These are phyloP conservation scores for Nycticryphes semicollaris DNA, from an alignment of 2,113 vertebrate species.

Conservation along the genomic window DNA sequence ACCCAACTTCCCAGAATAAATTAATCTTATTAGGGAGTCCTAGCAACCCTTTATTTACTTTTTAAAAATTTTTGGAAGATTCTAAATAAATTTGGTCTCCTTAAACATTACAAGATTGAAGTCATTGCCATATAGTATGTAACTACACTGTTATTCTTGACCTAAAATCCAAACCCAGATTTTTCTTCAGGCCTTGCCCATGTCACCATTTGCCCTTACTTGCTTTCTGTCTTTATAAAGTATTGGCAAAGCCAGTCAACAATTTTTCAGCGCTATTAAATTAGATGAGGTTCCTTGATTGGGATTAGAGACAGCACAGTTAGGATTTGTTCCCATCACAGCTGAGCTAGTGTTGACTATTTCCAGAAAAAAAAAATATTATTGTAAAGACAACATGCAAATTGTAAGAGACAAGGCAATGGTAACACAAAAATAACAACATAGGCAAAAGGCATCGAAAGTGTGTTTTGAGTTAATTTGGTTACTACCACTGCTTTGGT, in stretches of 20 bases:
- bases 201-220: not conserved
- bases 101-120: not conserved
- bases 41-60: not conserved
- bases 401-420: not conserved
- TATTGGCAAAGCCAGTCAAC: not conserved
- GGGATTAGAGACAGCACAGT: not conserved
- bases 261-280: not conserved
- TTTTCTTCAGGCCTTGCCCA: not conserved
- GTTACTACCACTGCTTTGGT: not conserved
- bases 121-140: not conserved
- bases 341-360: not conserved
- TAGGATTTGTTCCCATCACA: not conserved
- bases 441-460: not conserved
- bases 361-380: not conserved
- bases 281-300: not conserved
- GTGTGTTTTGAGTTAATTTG: not conserved
- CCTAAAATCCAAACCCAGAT: not conserved
- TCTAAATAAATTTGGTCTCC: not conserved
- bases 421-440: not conserved
- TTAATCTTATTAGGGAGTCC: not conserved
- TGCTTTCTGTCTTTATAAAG: not conserved
- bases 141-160: not conserved
- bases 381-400: not conserved
- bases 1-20: not conserved
- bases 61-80: not conserved